Percentiles rank a stretch among this genome's conserved stretches.
Conservation (phyloP, 2,888 invertebrate species). For the Calliopum simillimum region DNA sequence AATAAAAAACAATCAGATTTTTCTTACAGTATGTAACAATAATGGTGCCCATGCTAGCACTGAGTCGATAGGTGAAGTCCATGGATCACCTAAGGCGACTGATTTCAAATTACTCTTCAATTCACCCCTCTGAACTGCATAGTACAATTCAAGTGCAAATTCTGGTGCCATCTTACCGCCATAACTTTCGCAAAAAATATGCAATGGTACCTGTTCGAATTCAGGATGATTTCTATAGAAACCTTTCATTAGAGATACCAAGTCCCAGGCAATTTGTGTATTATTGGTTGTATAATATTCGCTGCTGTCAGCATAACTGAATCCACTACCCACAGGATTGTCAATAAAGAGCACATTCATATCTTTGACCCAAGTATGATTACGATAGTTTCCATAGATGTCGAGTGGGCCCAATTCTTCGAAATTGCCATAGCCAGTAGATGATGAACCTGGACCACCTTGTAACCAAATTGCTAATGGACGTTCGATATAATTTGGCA, state of each 20-base stretch:
- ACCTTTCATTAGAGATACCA: slow-evolving; percentile 77
- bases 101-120: slow-evolving; percentile 80
- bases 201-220: slow-evolving; percentile 80
- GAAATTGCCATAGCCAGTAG: slow-evolving; percentile 89
- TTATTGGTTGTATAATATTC: slow-evolving; percentile 71
- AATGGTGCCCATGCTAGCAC: slow-evolving; percentile 86
- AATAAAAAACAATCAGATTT: not conserved
- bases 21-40: slow-evolving; percentile 75
- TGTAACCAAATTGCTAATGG: slow-evolving; percentile 89
- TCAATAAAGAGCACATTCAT: slow-evolving; percentile 89
- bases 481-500: slow-evolving; percentile 71
- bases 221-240: slow-evolving; percentile 77
- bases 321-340: slow-evolving; percentile 91
- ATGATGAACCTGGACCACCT: slow-evolving; percentile 87
- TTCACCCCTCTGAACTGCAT: slow-evolving; percentile 74
- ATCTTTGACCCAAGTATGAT: slow-evolving; percentile 81
- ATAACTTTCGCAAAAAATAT: slow-evolving; percentile 90
- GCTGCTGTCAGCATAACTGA: slow-evolving; percentile 78
- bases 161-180: slow-evolving; percentile 94
- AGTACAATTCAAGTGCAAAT: slow-evolving; percentile 73
- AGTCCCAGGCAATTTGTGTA: slow-evolving; percentile 78
- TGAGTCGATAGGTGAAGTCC: slow-evolving; percentile 89
- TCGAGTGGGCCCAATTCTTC: slow-evolving; percentile 83
- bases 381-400: slow-evolving; percentile 74
- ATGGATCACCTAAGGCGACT: slow-evolving; percentile 87